phyloP scores from a whole-genome alignment of 2,113 vertebrate genomes.

The Perognathus longimembris region DNA sequence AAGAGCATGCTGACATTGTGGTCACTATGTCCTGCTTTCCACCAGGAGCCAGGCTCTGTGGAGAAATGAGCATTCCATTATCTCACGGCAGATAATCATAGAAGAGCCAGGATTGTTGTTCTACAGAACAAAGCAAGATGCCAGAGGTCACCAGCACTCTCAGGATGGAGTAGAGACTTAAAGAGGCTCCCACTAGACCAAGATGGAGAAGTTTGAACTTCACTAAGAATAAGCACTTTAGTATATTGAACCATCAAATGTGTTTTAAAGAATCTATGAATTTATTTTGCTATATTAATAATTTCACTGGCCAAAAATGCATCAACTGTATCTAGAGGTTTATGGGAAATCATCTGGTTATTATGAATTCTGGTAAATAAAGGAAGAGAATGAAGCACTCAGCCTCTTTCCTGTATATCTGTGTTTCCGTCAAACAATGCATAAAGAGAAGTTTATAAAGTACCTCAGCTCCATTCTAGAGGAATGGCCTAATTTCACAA shows the following conservation, averaged over 20 bases:
- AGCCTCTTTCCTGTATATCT: not conserved
- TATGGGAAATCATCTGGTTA: not conserved
- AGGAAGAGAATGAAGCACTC: not conserved
- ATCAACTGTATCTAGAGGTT: not conserved
- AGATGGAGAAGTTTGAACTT: not conserved
- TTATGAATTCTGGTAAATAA: constrained; percentile 11
- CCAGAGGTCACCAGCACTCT: not conserved
- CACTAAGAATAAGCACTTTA: not conserved
- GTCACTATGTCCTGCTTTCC: not conserved
- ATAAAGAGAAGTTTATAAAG: not conserved
- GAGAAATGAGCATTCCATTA: not conserved
- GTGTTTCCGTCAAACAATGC: not conserved
- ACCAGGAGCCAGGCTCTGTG: not conserved
- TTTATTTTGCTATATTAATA: not conserved
- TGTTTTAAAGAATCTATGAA: not conserved
- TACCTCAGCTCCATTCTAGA: not conserved
- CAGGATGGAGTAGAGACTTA: not conserved
- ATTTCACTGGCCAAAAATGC: not conserved
- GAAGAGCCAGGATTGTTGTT: not conserved
- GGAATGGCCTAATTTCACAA: not conserved
- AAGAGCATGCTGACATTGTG: not conserved
- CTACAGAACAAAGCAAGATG: not conserved
- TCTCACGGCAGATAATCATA: not conserved
- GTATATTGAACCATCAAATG: not conserved
- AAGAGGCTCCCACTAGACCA: not conserved